Evolutionary conservation across 2,797 vertebrate species (phyloP), one percentile per base, ranked within the genome.

Genomic region (Lutjanus campechanus): DNA sequence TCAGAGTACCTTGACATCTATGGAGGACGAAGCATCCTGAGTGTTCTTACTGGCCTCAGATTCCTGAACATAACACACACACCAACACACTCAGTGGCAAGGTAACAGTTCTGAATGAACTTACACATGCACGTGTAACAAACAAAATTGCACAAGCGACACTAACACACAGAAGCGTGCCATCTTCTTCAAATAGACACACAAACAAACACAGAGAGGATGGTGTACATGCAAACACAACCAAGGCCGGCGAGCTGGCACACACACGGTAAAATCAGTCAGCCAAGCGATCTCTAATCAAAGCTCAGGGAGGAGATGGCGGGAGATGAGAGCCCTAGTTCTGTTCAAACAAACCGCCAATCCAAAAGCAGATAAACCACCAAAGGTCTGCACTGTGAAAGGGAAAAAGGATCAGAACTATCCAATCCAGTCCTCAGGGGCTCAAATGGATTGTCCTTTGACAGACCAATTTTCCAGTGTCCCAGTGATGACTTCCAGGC

Each of bases 1-100:
- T 69, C 6, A 41, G 8, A 49, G 64, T 85, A 95, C 95, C 95
- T 96, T 93, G 16, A 83, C 47, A 51, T 95, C 86, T 13, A 80
- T 51, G 51, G 76, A 91, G 44, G 76, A 85, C 7, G 90, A 90
- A 6, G 54, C 63, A 0, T 74, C 89, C 29, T 85, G 82, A 1
- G 61, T 47, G 12, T 77, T 89, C 63, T 92, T 87, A 59, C 81
- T 86, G 50, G 56, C 77, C 50, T 89, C 89, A 17, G 92, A 92
- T 41, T 89, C 89, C 93, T 93, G 85, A 47, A 84, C 29, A 75
- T 11, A 49, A 64, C 69, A 85, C 69, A 85, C 62, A 77, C 22
- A 47, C 16, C 55, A 2, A 46, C 12, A 47, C 50, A 47, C 29
- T 85, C 20, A 82, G 2, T 58, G 1, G 69, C 50, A 40, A 55